These are phyloP conservation scores for Apis dorsata DNA, from an alignment of 1,140 invertebrate genomes.

Conservation along the genomic window DNA sequence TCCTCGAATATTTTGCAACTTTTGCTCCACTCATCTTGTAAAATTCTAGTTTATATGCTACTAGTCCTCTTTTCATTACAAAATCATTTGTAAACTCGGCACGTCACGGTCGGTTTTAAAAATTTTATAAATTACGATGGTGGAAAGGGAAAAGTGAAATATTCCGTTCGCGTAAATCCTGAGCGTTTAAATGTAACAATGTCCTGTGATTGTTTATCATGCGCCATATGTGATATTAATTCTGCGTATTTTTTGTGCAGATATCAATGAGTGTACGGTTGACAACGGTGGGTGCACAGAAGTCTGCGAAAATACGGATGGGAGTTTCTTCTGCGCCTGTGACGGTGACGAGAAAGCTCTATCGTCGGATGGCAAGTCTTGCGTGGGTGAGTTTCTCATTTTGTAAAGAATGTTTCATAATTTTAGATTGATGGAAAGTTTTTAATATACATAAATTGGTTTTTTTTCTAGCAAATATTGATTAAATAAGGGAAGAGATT, in stretches of 20 bases:
- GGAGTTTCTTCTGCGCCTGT: conserved; percentile 83
- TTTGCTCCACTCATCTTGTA: no score
- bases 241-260: conserved; percentile 66
- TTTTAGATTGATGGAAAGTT: no score
- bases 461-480: no score
- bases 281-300: conserved; percentile 86
- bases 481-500: no score
- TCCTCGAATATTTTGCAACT: not conserved
- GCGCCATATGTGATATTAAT: conserved; percentile 1
- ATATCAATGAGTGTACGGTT: conserved; percentile 85
- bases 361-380: conserved; percentile 74
- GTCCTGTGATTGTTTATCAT: not conserved
- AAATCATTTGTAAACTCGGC: not conserved
- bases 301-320: conserved; percentile 85
- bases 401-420: not conserved
- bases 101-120: not conserved
- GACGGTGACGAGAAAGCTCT: conserved; percentile 77
- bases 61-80: not conserved
- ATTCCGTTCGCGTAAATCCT: not conserved
- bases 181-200: not conserved
- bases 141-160: not conserved
- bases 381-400: conserved; percentile 70
- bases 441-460: no score
- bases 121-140: conserved; percentile 27
- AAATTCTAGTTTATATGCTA: no score